phyloP scores from a whole-genome alignment of 1,140 invertebrate species.

The Aporrectodea caliginosa region DNA sequence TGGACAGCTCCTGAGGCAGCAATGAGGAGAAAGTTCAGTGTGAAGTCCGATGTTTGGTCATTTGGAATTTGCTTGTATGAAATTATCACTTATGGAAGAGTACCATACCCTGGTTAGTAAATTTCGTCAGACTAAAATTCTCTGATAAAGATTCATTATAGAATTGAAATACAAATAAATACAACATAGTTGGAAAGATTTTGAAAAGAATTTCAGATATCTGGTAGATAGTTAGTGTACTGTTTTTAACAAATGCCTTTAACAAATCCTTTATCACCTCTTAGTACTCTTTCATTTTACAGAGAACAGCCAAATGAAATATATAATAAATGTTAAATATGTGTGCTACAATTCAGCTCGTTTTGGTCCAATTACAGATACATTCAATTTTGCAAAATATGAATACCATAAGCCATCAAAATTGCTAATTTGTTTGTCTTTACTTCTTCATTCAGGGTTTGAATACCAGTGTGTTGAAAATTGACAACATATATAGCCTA shows the following conservation, averaged over 20 bases:
- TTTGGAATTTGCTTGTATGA: constrained; percentile 97
- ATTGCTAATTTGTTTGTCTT: too few species aligned
- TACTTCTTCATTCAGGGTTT: too few species aligned
- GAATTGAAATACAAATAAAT: neutral
- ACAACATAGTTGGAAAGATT: neutral
- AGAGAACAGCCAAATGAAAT: too few species aligned
- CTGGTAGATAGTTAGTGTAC: neutral
- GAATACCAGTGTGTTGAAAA: too few species aligned
- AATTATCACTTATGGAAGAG: constrained; percentile 85
- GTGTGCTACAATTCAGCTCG: too few species aligned
- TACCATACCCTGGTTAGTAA: constrained; percentile 82
- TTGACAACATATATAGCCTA: too few species aligned
- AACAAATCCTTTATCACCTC: neutral
- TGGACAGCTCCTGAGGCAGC: constrained; percentile 98
- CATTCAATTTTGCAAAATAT: too few species aligned
- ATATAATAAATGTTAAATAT: too few species aligned
- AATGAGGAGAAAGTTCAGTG: constrained; percentile 77
- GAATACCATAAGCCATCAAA: too few species aligned
- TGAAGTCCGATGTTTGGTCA: constrained; percentile 98
- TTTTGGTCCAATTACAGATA: too few species aligned
- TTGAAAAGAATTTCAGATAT: neutral
- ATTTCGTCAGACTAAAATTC: neutral
- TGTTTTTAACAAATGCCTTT: neutral
- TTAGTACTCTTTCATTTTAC: neutral
- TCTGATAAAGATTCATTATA: neutral